Evolutionary conservation across 2,113 vertebrate genomes (phyloP).

Genomic region (Plectropomus leopardus): DNA sequence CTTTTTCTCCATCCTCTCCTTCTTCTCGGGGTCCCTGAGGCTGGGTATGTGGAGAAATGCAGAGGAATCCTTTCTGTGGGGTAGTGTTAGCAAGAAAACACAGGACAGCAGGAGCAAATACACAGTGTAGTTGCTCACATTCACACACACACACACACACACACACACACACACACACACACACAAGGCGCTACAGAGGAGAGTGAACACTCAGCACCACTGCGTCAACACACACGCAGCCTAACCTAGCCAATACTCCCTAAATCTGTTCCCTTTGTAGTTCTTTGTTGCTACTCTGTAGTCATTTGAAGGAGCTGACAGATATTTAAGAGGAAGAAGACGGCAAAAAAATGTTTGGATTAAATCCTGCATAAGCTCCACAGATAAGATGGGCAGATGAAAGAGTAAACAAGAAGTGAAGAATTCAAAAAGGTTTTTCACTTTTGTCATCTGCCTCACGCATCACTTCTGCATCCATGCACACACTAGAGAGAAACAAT

Average conservation of each 20-base stretch:
- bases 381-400: slow-evolving; percentile 26
- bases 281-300: slow-evolving; percentile 8
- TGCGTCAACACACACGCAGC: background rate
- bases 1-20: slow-evolving; percentile 24
- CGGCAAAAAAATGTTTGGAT: background rate
- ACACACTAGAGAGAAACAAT: slow-evolving; percentile 44
- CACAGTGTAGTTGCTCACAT: slow-evolving; percentile 21
- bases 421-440: slow-evolving; percentile 14
- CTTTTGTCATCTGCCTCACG: slow-evolving; percentile 21
- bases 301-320: slow-evolving; percentile 3
- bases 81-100: slow-evolving; percentile 9
- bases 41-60: slow-evolving; percentile 37
- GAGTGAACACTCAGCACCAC: slow-evolving; percentile 4
- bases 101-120: slow-evolving; percentile 6
- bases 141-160: background rate
- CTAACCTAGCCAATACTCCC: background rate
- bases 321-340: slow-evolving; percentile 18
- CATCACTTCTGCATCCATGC: slow-evolving; percentile 54
- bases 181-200: background rate
- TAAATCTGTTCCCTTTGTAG: slow-evolving; percentile 7
- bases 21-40: slow-evolving; percentile 39
- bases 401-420: slow-evolving; percentile 29
- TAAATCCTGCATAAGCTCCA: background rate
- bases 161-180: background rate
- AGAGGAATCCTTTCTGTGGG: slow-evolving; percentile 44